These are phyloP conservation scores for Sardina pilchardus DNA, from an alignment of 2,113 vertebrate genomes.

Conservation along the genomic window DNA sequence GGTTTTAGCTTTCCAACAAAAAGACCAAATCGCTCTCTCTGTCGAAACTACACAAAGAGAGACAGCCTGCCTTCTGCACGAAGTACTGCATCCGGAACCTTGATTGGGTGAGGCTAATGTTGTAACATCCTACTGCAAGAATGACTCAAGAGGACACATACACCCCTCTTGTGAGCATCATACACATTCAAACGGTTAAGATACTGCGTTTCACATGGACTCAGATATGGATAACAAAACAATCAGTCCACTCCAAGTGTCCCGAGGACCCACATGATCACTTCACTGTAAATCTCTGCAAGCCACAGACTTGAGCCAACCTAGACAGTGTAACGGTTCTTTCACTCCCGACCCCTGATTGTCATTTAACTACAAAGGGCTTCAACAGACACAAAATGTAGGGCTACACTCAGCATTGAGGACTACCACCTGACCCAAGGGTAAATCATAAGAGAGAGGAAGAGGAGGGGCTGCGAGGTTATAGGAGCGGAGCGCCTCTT, in stretches of 20 bases:
- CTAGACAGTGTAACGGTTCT: background rate
- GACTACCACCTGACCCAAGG: background rate
- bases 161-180: background rate
- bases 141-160: background rate
- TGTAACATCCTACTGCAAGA: background rate
- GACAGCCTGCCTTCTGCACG: conserved; percentile 9
- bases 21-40: background rate
- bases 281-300: background rate
- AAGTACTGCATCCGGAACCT: conserved; percentile 46
- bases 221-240: background rate
- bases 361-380: background rate
- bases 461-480: background rate
- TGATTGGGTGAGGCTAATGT: conserved; percentile 27
- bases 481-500: background rate
- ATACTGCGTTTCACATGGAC: background rate
- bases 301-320: background rate
- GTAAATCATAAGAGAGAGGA: background rate
- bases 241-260: background rate
- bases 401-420: background rate
- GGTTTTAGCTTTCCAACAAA: background rate
- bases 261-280: background rate
- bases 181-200: background rate
- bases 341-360: background rate
- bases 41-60: background rate
- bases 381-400: background rate